These are phyloP conservation scores for Catostylus mosaicus DNA, from an alignment of 30 jellyfish, hydroid and myxozoan species.

Conservation along the genomic window DNA sequence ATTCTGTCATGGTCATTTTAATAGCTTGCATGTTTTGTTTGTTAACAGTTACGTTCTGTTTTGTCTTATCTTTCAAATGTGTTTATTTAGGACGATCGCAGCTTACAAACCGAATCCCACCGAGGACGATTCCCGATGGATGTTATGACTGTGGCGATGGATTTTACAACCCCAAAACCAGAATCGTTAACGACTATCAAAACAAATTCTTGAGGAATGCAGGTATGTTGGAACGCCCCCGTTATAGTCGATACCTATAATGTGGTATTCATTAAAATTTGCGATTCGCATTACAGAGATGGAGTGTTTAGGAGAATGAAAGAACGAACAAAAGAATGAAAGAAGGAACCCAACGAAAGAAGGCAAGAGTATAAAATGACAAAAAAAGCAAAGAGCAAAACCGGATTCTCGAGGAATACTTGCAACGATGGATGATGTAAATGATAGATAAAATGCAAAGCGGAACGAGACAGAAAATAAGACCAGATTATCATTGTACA, in stretches of 20 bases:
- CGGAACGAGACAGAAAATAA: no score
- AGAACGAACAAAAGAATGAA: no score
- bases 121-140: constrained; percentile 83
- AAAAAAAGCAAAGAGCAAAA: no score
- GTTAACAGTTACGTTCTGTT: background rate
- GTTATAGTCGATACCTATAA: background rate
- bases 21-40: no score
- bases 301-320: no score
- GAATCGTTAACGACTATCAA: constrained; percentile 66
- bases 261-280: background rate
- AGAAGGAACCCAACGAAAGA: no score
- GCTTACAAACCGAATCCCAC: constrained; percentile 82
- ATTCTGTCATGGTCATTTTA: no score
- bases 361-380: no score
- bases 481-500: no score
- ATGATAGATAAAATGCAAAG: no score
- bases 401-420: no score
- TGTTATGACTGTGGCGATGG: constrained; percentile 98
- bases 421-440: no score
- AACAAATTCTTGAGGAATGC: constrained; percentile 80
- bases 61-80: background rate
- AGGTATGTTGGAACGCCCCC: constrained; percentile 36
- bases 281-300: background rate
- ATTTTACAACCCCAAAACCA: constrained; percentile 79
- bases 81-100: constrained; percentile 75